Evolutionary conservation across 2,888 invertebrate species (phyloP), one percentile per base, ranked within the genome.

Genomic region (Acanthococcus lagerstroemiae): DNA sequence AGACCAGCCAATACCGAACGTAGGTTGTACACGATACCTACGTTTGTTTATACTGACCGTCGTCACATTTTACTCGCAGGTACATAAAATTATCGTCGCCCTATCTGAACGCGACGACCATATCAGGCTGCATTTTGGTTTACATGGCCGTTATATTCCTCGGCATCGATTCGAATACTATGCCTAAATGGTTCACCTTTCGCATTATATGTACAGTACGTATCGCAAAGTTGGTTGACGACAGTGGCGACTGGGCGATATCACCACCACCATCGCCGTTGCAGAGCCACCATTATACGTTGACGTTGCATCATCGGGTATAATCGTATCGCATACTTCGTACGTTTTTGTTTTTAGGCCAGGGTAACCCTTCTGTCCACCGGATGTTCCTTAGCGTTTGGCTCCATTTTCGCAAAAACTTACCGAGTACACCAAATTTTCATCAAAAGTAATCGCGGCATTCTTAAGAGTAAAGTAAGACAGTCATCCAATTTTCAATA

Each of bases 391-490:
- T 76, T 94, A 71, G 89, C 93, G 1, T 94, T 94, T 74, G 94
- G 94, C 37, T 91, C 94, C 21, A 94, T 94, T 89, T 93, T 94
- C 75, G 90, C 92, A 3, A 94, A 94, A 79, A 94, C 93, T 0
- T 94, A 93, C 77, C 79, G 94, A 60, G 92, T 94, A 15, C 92
- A 94, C 78, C 83, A 91, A 72, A 90, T 94, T 76, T 93, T 94
- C 77, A 88, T 90, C 67, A 81, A 89, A 71, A 86, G 87, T 71
- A 82, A 86, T 45, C 87, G 88, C 71, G 87, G 88, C 0, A 84
- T 92, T 0, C 87, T 92, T 70, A 91, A 89, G 77, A 91, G 90
- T 72, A 93, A 91, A 80, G 83, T 82, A 73, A 72, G 73, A 55
- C 19, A 55, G 21, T 56, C n/a, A 26, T 25, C 1, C 17, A 50